Evolutionary conservation across 2,888 invertebrate species (phyloP).

Genomic region (Drosophila yooni): DNA sequence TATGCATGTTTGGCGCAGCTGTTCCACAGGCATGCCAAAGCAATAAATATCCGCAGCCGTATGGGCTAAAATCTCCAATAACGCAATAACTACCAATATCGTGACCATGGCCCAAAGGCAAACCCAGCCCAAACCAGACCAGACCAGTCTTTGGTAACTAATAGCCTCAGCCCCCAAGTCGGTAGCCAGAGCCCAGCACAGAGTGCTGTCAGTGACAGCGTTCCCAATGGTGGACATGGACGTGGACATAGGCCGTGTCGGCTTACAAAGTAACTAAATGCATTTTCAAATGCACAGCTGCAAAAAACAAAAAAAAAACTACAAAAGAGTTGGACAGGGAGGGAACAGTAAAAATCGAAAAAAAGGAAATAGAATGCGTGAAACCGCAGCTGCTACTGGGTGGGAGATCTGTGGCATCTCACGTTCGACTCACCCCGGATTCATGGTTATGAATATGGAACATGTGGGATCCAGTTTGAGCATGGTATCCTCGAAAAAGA

Average conservation of each 20-base stretch:
- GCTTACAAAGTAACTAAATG: conserved; percentile 80
- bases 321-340: conserved; percentile 20
- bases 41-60: conserved; percentile 74
- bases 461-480: conserved; percentile 95
- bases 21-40: conserved; percentile 78
- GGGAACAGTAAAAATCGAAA: neutral
- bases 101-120: conserved; percentile 57
- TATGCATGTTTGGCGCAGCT: conserved; percentile 82
- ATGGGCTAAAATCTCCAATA: conserved; percentile 78
- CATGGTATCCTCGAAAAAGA: conserved; percentile 96
- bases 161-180: conserved; percentile 51
- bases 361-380: conserved; percentile 51
- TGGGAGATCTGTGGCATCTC: conserved; percentile 19
- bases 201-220: conserved; percentile 37
- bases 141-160: conserved; percentile 52
- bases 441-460: conserved; percentile 97
- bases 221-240: conserved; percentile 24
- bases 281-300: conserved; percentile 73
- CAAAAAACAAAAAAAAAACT: conserved; percentile 33
- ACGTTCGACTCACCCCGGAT: conserved; percentile 89
- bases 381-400: conserved; percentile 70
- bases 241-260: conserved; percentile 54
- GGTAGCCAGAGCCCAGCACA: conserved; percentile 8
- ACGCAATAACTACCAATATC: conserved; percentile 81
- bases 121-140: conserved; percentile 10